Evolutionary conservation across 2,888 invertebrate species (phyloP).

Genomic region (Amphiduros pacificus): DNA sequence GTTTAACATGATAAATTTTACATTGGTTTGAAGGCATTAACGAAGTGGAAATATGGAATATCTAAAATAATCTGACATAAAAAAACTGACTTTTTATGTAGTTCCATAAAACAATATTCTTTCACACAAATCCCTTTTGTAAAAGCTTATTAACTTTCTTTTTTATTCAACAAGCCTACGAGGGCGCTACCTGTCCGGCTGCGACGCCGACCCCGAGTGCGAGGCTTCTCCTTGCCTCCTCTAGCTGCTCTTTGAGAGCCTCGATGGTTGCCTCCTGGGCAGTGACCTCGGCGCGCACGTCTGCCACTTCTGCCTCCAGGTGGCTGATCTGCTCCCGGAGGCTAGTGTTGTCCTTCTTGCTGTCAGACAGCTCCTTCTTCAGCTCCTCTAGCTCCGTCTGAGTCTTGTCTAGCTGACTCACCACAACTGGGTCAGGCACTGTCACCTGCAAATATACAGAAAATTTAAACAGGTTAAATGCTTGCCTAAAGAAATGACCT

Average conservation of each 20-base stretch:
- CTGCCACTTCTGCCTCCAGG: slow-evolving; percentile 7
- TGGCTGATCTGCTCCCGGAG: slow-evolving; percentile 11
- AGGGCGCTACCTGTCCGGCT: too few relatives aligned
- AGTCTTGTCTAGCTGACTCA: slow-evolving; percentile 38
- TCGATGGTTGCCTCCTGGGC: slow-evolving; percentile 7
- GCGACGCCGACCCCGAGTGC: too few relatives aligned
- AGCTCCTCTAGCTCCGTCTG: slow-evolving; percentile 35
- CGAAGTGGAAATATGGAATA: background rate
- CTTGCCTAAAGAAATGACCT: too few relatives aligned
- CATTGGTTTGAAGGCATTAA: background rate
- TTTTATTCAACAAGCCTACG: too few relatives aligned
- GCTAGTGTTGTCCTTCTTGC: slow-evolving; percentile 5
- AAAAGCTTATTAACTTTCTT: too few relatives aligned
- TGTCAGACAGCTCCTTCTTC: slow-evolving; percentile 15
- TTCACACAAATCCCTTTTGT: too few relatives aligned
- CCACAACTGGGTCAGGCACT: slow-evolving; percentile 46
- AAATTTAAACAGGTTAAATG: too few relatives aligned
- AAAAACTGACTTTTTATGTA: too few relatives aligned
- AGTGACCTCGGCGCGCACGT: slow-evolving; percentile 2
- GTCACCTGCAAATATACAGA: slow-evolving; percentile 37
- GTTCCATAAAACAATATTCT: too few relatives aligned
- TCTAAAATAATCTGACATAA: background rate
- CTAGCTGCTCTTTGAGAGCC: too few relatives aligned
- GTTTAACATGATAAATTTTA: background rate
- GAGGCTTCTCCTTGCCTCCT: too few relatives aligned